Evolutionary conservation across 2,888 invertebrate genomes (phyloP), one percentile per base, ranked within the genome.

Genomic region (Acleris sparsana): DNA sequence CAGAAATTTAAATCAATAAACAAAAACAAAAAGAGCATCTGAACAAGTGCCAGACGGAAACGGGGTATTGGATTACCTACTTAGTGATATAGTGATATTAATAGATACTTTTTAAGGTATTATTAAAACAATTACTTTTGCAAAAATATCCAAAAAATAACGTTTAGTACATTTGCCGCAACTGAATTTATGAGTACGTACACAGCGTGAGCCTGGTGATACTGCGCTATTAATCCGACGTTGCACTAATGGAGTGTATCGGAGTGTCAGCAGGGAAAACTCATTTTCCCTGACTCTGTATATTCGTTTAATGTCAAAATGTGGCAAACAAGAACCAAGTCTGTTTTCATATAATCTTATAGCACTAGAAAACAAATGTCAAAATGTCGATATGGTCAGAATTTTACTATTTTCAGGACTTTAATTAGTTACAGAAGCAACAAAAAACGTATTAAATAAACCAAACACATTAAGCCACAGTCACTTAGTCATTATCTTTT

Each of bases 231-330:
- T 88, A 90, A 90, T 89, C 89, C 87, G 75, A 68, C 86, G 86
- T 87, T 75, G 73, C 80, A 76, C 85, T 89, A 89, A 89, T 89
- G 90, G 89, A 85, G 85, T 85, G 39, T 39, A 39, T 6, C 39
- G 39, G 83, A 84, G 83, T 73, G 73, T 71, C 56, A 60, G 61
- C 71, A 64, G 69, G 68, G 67, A 68, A 71, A 69, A 72, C 60
- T 55, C 55, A 61, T 65, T 59, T 25, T 48, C 18, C 46, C 48
- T 55, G 49, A 7, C 11, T 48, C 48, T 46, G n/a, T 46, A 25
- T 53, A 44, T 16, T 20, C 11, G 22, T 56, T 46, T 46, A 29
- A 17, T 20, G 11, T 46, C 17, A 17, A 20, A 46, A 46, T 57
- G 11, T 46, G 44, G 22, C 16, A 22, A 17, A 6, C 16, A 25